phyloP scores from a whole-genome alignment of 2,113 vertebrate species.

The Passer domesticus region DNA sequence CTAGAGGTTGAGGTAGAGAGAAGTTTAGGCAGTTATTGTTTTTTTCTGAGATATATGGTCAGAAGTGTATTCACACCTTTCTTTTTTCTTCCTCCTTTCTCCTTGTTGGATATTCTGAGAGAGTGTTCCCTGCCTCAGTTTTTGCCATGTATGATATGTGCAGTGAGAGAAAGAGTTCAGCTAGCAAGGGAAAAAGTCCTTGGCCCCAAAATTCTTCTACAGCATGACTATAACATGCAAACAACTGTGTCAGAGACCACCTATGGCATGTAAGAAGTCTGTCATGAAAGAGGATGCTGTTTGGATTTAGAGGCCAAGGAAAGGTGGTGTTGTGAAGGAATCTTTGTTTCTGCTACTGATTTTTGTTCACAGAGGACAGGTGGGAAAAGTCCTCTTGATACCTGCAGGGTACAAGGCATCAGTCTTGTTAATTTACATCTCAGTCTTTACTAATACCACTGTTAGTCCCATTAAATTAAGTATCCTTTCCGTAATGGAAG shows the following conservation, averaged over 20 bases:
- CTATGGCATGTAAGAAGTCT: neutral
- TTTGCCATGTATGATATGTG: neutral
- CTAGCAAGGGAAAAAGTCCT: neutral
- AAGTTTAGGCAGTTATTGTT: neutral
- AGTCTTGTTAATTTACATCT: neutral
- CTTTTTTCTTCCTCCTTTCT: neutral
- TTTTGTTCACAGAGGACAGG: neutral
- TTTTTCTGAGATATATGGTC: neutral
- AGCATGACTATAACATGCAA: neutral
- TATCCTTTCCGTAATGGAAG: neutral
- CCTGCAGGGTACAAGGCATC: neutral
- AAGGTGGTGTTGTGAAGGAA: neutral
- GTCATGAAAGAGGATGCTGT: neutral
- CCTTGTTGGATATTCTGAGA: neutral
- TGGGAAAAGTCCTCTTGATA: neutral
- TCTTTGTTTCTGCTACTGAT: neutral
- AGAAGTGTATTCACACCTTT: neutral
- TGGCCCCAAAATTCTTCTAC: neutral
- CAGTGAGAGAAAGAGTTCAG: neutral
- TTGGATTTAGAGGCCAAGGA: neutral
- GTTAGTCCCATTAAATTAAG: neutral
- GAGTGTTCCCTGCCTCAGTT: neutral
- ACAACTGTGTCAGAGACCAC: neutral
- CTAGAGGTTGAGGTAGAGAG: neutral
- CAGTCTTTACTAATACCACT: neutral